Evolutionary conservation across 2,113 vertebrate genomes (phyloP).

Genomic region (Ictalurus furcatus): DNA sequence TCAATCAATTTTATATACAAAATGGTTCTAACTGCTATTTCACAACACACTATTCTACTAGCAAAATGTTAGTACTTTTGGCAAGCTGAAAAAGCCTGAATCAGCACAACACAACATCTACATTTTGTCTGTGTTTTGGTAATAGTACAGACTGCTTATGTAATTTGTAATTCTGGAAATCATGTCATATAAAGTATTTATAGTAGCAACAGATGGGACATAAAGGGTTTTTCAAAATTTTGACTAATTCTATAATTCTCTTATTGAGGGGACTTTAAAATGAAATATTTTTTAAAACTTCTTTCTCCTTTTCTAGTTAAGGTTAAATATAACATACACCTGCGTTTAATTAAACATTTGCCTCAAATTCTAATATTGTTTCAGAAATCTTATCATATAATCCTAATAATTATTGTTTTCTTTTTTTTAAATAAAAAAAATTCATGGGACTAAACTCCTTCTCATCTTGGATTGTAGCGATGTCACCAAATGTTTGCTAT

Average conservation of each 20-base stretch:
- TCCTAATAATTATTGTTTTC: neutral
- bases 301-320: neutral
- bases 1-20: conserved; percentile 20
- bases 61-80: conserved; percentile 12
- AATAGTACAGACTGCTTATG: neutral
- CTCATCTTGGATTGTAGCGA: neutral
- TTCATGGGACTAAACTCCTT: neutral
- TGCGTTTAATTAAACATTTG: neutral
- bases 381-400: neutral
- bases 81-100: conserved; percentile 10
- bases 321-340: neutral
- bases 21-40: conserved; percentile 19
- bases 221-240: neutral
- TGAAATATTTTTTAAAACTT: neutral
- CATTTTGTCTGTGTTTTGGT: conserved; percentile 4
- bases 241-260: neutral
- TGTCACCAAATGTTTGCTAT: conserved; percentile 12
- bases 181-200: neutral
- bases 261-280: neutral
- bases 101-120: neutral
- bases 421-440: neutral
- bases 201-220: neutral
- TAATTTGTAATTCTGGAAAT: conserved; percentile 9
- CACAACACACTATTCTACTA: conserved; percentile 25
- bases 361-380: neutral